These are phyloP conservation scores for Psilopogon haemacephalus DNA, from an alignment of 2,113 vertebrate species.

Conservation along the genomic window DNA sequence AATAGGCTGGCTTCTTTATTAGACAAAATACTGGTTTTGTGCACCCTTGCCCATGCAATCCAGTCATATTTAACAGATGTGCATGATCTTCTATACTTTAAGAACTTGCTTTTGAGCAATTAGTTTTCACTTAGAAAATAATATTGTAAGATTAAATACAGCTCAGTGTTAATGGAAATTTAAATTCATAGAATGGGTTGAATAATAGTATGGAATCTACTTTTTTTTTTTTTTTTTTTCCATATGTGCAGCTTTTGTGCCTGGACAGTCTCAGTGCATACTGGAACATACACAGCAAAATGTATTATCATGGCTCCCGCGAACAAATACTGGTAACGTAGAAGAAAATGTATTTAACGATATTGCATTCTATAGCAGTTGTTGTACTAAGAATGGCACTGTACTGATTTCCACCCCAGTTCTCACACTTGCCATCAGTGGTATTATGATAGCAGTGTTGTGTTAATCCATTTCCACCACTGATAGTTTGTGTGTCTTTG, in stretches of 20 bases:
- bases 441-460: not conserved
- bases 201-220: not conserved
- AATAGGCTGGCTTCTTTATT: not conserved
- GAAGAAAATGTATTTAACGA: not conserved
- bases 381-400: not conserved
- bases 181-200: not conserved
- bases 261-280: conserved; percentile 91
- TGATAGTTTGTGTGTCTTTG: not conserved
- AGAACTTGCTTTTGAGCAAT: not conserved
- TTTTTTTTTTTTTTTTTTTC: not conserved
- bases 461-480: not conserved
- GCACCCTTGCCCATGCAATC: not conserved
- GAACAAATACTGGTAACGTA: conserved; percentile 88
- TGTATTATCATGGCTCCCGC: conserved; percentile 82
- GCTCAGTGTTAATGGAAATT: not conserved
- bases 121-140: not conserved
- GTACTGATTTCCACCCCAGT: not conserved
- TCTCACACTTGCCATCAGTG: not conserved
- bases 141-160: not conserved
- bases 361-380: not conserved
- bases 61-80: not conserved
- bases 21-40: not conserved
- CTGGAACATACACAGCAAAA: conserved; percentile 87
- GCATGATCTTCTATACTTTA: not conserved
- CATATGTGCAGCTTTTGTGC: conserved; percentile 82